Conservation (phyloP, 1,140 invertebrate genomes). For the Danaus melanippus region DNA sequence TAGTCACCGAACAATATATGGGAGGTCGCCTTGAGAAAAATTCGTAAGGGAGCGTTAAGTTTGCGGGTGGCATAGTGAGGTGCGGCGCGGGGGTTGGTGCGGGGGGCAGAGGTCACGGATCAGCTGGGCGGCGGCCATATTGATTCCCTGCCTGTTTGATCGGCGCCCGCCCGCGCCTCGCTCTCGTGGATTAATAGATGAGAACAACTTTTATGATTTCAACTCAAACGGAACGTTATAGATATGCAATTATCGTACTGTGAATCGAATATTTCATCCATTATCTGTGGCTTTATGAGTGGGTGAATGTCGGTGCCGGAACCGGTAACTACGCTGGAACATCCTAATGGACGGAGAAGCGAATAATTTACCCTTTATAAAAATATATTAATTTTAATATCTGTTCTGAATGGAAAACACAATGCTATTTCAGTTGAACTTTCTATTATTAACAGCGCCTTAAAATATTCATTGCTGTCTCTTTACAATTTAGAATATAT, state of each 20-base stretch:
- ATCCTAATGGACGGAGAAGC: too few relatives aligned
- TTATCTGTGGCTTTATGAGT: too few relatives aligned
- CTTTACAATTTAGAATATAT: too few relatives aligned
- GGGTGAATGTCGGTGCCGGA: too few relatives aligned
- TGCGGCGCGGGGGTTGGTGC: constrained; percentile 22
- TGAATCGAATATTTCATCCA: too few relatives aligned
- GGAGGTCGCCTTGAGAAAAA: constrained; percentile 24
- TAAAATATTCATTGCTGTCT: too few relatives aligned
- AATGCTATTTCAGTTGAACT: too few relatives aligned
- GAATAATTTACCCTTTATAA: too few relatives aligned
- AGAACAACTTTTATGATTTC: constrained; percentile 70
- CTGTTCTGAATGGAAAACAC: too few relatives aligned
- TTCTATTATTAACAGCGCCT: too few relatives aligned
- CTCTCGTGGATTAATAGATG: constrained; percentile 60
- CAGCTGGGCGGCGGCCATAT: constrained; percentile 69
- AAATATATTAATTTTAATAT: too few relatives aligned
- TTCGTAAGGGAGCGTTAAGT: constrained; percentile 42
- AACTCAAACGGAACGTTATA: constrained; percentile 55
- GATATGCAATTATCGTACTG: constrained; percentile 20
- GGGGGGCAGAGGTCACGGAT: constrained; percentile 65
- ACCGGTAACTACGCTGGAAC: too few relatives aligned
- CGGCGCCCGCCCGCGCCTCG: constrained; percentile 47
- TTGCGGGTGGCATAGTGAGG: constrained; percentile 32
- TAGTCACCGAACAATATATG: constrained; percentile 21
- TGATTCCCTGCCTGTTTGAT: constrained; percentile 69